A percentile compares a stretch with the other conserved stretches of the same genome.
Evolutionary conservation across 2,888 invertebrate genomes (phyloP).

Genomic region (Monoplex corrugatus): DNA sequence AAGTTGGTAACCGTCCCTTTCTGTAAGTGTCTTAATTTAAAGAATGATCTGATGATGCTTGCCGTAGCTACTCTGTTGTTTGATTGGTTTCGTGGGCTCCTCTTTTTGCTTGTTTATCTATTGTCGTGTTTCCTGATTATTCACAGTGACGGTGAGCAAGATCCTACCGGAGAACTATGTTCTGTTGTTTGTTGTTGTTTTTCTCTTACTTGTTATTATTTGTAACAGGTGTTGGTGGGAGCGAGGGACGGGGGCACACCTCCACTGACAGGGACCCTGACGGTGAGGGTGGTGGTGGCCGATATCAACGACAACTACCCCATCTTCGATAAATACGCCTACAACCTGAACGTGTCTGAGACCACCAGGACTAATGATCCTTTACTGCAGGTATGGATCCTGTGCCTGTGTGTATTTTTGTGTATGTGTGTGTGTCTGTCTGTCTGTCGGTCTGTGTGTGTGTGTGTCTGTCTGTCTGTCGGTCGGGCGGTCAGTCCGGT

Average conservation of each 20-base stretch:
- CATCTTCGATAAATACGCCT: conserved; percentile 93
- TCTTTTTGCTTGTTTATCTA: too few relatives aligned
- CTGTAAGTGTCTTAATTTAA: too few relatives aligned
- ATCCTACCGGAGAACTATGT: too few relatives aligned
- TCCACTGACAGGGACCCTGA: conserved; percentile 74
- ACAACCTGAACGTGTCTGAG: conserved; percentile 91
- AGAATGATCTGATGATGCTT: too few relatives aligned
- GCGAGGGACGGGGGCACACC: conserved; percentile 82
- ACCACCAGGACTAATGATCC: conserved; percentile 89
- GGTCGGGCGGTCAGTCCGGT: too few relatives aligned
- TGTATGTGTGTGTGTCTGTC: background rate
- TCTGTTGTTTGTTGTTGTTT: too few relatives aligned
- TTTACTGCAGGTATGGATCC: conserved; percentile 37
- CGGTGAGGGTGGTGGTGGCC: conserved; percentile 68
- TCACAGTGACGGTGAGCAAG: too few relatives aligned
- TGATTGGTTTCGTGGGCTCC: too few relatives aligned
- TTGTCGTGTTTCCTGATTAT: too few relatives aligned
- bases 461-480: background rate
- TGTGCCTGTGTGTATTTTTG: background rate
- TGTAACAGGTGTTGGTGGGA: conserved; percentile 84
- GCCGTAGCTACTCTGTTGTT: too few relatives aligned
- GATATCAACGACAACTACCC: conserved; percentile 90
- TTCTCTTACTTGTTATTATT: too few relatives aligned
- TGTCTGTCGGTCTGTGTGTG: background rate
- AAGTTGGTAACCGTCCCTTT: too few relatives aligned